These are phyloP conservation scores for Mycteria americana DNA, from an alignment of 2,797 vertebrate species.

Conservation along the genomic window DNA sequence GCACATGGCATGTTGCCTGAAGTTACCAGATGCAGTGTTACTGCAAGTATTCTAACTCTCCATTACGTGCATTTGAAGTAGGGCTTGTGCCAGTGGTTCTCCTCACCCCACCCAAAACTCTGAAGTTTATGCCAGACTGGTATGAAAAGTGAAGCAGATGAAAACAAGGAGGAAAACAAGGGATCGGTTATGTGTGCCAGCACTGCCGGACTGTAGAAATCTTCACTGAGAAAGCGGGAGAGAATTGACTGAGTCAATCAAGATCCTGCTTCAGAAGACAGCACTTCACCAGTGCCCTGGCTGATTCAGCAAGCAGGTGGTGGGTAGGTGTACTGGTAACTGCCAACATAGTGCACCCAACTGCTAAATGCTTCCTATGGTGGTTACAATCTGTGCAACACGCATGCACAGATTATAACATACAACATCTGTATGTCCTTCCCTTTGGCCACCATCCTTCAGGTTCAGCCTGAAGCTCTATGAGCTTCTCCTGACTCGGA, in stretches of 20 bases:
- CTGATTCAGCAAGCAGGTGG: too few species aligned
- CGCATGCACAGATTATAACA: rapidly evolving
- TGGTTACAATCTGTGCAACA: too few species aligned
- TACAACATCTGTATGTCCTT: not conserved
- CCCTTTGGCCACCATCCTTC: rapidly evolving
- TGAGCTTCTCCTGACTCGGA: not conserved
- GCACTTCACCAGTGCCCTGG: rapidly evolving
- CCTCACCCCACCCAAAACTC: not conserved
- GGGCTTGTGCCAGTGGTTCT: not conserved
- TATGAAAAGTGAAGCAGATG: rapidly evolving
- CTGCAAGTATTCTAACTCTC: rapidly evolving
- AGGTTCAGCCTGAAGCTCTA: not conserved
- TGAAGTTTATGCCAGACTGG: not conserved
- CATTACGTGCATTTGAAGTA: not conserved
- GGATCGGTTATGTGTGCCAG: not conserved
- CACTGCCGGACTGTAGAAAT: not conserved
- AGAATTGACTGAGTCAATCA: rapidly evolving
- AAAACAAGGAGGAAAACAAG: not conserved
- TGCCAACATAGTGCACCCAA: rapidly evolving
- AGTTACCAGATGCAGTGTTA: not conserved
- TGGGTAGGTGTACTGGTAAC: not conserved
- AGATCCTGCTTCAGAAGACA: rapidly evolving
- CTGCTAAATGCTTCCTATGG: not conserved
- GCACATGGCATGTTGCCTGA: rapidly evolving
- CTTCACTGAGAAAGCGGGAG: not conserved